A percentile compares a stretch with the other conserved stretches of the same genome.
These are phyloP conservation scores for Rhinophrynus dorsalis DNA, from an alignment of 2,797 vertebrate species.

Conservation along the genomic window DNA sequence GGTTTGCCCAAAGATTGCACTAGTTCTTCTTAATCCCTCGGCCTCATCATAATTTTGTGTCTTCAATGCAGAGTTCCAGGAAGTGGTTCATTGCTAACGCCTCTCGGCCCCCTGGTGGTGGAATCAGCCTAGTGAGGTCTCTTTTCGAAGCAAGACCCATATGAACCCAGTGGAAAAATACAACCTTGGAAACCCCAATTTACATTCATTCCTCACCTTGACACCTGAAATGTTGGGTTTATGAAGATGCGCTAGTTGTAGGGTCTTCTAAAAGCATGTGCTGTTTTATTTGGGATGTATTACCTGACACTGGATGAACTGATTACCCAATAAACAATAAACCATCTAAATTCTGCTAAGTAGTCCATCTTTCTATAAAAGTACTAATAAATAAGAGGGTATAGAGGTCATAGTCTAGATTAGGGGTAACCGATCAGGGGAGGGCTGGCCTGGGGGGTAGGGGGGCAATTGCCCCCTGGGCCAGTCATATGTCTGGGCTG, in stretches of 20 bases:
- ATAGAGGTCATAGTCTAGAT: no score
- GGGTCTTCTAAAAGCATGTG: background rate
- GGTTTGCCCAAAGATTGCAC: no score
- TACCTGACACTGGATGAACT: constrained; percentile 8
- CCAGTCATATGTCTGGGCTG: no score
- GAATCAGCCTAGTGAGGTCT: constrained; percentile 3
- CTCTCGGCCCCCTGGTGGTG: constrained; percentile 36
- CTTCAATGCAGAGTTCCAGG: constrained; percentile 83
- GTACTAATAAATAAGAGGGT: no score
- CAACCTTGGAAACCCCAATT: background rate
- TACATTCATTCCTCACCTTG: background rate
- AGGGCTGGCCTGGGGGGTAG: no score
- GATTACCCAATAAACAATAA: constrained; percentile 22
- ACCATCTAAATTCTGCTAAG: background rate
- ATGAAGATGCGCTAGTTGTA: background rate
- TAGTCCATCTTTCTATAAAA: background rate
- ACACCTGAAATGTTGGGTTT: background rate
- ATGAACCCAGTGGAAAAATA: background rate
- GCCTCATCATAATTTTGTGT: no score
- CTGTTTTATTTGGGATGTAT: constrained; percentile 17
- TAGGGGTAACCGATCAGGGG: no score
- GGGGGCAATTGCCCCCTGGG: no score
- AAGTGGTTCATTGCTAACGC: constrained; percentile 87
- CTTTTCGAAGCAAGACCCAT: background rate
- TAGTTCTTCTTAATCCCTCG: no score